Evolutionary conservation across 2,888 invertebrate species (phyloP).

Genomic region (Cheilosia grossa): DNA sequence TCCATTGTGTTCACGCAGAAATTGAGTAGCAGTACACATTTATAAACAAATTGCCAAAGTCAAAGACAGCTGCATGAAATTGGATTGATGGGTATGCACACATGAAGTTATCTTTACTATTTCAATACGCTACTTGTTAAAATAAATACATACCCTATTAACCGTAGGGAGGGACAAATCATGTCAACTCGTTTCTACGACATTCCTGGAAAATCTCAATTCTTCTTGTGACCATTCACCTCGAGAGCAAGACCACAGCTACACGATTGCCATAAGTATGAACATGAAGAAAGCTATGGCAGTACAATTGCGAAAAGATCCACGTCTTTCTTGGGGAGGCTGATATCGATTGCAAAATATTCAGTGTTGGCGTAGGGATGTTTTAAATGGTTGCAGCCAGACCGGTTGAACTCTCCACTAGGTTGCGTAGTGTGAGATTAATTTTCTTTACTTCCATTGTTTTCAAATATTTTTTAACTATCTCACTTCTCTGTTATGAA

Average conservation of each 20-base stretch:
- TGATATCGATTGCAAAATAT: slow-evolving; percentile 7
- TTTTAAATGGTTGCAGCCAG: background rate
- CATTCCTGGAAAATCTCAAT: slow-evolving; percentile 61
- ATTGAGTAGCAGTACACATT: too few relatives aligned
- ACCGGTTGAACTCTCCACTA: too few relatives aligned
- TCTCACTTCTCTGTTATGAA: too few relatives aligned
- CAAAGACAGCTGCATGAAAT: background rate
- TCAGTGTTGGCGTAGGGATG: slow-evolving; percentile 28
- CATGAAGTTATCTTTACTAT: background rate
- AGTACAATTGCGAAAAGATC: slow-evolving; percentile 3
- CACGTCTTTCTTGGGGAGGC: slow-evolving; percentile 18
- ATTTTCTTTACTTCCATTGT: background rate
- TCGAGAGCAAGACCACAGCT: slow-evolving; percentile 61
- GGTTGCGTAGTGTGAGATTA: background rate
- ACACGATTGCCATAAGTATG: slow-evolving; percentile 23
- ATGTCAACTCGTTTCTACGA: slow-evolving; percentile 71
- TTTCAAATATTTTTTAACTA: background rate
- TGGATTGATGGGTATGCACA: background rate
- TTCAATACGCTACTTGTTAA: background rate
- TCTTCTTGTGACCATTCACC: slow-evolving; percentile 51
- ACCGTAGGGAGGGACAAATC: slow-evolving; percentile 50
- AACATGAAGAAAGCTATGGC: background rate
- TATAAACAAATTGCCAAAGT: too few relatives aligned
- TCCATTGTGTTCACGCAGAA: too few relatives aligned
- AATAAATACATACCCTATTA: background rate